Base-by-base conservation (phyloP, 2,113 vertebrate species). In the zebrafish (Danio rerio) region DNA sequence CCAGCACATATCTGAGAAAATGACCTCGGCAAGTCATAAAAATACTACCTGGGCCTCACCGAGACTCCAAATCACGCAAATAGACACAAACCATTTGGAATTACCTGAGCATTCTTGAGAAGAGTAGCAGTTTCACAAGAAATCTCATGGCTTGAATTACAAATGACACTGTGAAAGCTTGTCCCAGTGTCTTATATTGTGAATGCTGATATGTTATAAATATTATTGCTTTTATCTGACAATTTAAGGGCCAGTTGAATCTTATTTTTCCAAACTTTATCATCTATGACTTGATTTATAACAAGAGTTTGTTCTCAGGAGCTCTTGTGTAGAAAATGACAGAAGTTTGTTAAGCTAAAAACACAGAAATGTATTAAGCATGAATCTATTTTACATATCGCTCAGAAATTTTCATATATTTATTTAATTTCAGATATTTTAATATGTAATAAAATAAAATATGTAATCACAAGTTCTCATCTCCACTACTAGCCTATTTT, bases 1-100 rank as follows among this genome's bases (percentile, higher is more conserved):
- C 58, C 61, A 45, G 70, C 71, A 77, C 66, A 78, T 81, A 84
- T 84, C 72, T 53, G 10, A 50, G 73, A 73, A 65, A 81, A 78
- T 73, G 52, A 52, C 79, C 63, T 42, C 8, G 13, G 65, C 63
- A 31, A 58, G 12, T 47, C 5, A 78, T 40, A 55, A 70, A 75
- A 59, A 65, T 47, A 52, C 73, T 43, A 79, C 56, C 21, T 31
- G 15, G 42, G n/a, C 43, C 31, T 31, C 7, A 72, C 66, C 10
- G 8, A 13, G 50, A 71, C 53, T 72, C 18, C 4, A n/a, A 50
- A 49, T 43, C 42, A 62, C 74, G 16, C 10, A 16, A 77, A 21
- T 50, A 42, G 3, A 6, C 13, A 40, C 47, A 65, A 77, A 16
- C 7, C 18, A 20, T 62, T 61, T 62, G 45, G 18, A 1, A 20